A percentile compares a stretch with the other conserved stretches of the same genome.
These are phyloP conservation scores for Apostichopus leukothele DNA, from an alignment of 53 echinoderm and acorn worm species.

Conservation along the genomic window DNA sequence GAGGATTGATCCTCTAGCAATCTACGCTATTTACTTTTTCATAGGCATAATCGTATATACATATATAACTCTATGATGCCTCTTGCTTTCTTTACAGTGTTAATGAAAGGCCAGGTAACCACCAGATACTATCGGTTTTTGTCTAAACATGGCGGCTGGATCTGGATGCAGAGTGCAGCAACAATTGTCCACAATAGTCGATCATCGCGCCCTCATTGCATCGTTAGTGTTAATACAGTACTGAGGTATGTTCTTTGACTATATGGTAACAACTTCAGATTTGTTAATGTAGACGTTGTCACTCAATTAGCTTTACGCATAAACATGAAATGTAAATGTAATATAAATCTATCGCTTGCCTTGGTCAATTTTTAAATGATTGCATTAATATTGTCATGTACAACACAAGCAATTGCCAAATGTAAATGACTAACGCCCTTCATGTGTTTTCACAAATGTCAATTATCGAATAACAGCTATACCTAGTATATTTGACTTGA, in stretches of 20 bases:
- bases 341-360: no score
- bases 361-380: no score
- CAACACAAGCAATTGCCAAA: no score
- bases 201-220: constrained; percentile 98
- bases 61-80: not conserved
- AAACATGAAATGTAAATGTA: no score
- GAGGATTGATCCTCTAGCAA: no score
- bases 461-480: no score
- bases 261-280: not conserved
- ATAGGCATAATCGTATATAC: not conserved
- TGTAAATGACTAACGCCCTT: no score
- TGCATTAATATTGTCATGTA: no score
- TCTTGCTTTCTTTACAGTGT: constrained; percentile 50
- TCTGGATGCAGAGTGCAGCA: constrained; percentile 99
- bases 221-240: constrained; percentile 99
- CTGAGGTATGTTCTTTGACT: constrained; percentile 67
- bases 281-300: not conserved
- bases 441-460: no score
- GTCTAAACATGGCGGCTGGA: constrained; percentile 97
- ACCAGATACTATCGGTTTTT: constrained; percentile 96
- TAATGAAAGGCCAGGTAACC: constrained; percentile 94
- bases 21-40: no score
- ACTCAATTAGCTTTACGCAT: no score
- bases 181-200: constrained; percentile 99
- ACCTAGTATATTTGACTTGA: no score